Percentiles rank a stretch among this genome's conserved stretches.
Evolutionary conservation across 1,140 invertebrate genomes (phyloP).

Genomic region (Ceratitis capitata): DNA sequence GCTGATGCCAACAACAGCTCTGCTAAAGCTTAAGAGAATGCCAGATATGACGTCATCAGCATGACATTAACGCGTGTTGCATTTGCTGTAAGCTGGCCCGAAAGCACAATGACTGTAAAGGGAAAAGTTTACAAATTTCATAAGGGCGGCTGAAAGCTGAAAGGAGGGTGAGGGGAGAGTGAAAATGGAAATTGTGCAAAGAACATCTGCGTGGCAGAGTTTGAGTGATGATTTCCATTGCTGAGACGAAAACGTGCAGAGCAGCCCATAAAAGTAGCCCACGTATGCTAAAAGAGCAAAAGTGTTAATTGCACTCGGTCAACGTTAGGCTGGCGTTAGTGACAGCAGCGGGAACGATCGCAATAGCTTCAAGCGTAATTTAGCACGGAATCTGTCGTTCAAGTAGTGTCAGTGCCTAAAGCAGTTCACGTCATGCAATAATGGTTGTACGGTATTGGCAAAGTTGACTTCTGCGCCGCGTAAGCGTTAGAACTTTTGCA

Average conservation of each 20-base stretch:
- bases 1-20: neutral
- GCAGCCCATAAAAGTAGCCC: neutral
- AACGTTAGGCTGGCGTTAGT: neutral
- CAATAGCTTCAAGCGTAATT: neutral
- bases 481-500: constrained; percentile 1
- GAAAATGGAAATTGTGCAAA: neutral
- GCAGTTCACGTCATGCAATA: constrained; percentile 3
- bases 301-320: constrained; percentile 21
- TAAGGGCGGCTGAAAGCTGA: neutral
- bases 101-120: neutral
- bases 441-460: neutral
- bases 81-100: constrained; percentile 1
- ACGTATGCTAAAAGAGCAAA: neutral
- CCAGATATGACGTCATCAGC: constrained; percentile 3
- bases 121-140: neutral
- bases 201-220: neutral
- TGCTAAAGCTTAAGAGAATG: constrained; percentile 4
- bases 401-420: neutral
- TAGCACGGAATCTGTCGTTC: neutral
- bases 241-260: no score
- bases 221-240: neutral
- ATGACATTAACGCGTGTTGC: constrained; percentile 10
- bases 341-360: constrained; percentile 21
- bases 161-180: neutral
- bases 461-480: neutral